Evolutionary conservation across 2,113 vertebrate species (phyloP).

Genomic region (Petrocephalus microphthalmus): DNA sequence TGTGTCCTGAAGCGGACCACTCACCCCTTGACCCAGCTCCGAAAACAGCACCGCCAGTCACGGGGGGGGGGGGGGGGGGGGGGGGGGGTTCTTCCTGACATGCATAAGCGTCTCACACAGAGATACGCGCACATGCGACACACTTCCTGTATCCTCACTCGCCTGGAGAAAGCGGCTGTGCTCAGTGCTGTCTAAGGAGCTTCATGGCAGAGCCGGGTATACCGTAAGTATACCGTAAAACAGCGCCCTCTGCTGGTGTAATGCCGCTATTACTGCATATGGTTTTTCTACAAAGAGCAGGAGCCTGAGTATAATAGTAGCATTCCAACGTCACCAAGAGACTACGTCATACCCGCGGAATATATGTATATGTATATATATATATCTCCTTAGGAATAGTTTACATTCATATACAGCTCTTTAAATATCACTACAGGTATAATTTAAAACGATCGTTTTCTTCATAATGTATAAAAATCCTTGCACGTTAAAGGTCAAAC

Average conservation of each 20-base stretch:
- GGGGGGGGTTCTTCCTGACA: background rate
- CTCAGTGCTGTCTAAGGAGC: constrained; percentile 49
- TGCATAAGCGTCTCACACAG: background rate
- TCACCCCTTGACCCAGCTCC: background rate
- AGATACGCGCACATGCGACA: background rate
- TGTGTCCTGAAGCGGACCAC: background rate
- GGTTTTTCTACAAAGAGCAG: constrained; percentile 31
- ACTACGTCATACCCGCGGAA: constrained; percentile 24
- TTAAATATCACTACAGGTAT: constrained; percentile 12
- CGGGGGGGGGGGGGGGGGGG: background rate
- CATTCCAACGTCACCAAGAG: constrained; percentile 26
- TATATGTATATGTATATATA: constrained; percentile 19
- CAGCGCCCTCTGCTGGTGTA: constrained; percentile 53
- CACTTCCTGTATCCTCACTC: background rate
- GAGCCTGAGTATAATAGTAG: constrained; percentile 56
- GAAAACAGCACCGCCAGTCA: background rate
- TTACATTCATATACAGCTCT: constrained; percentile 32
- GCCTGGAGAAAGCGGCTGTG: constrained; percentile 21
- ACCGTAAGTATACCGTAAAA: constrained; percentile 19
- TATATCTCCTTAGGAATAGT: constrained; percentile 27
- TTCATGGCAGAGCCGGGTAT: constrained; percentile 41
- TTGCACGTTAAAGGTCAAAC: background rate
- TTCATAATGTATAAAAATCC: constrained; percentile 12
- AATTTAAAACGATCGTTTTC: background rate
- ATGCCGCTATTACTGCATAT: constrained; percentile 44